Base-by-base conservation (phyloP, 1,140 invertebrate species). In the Phocides pigmalion region DNA sequence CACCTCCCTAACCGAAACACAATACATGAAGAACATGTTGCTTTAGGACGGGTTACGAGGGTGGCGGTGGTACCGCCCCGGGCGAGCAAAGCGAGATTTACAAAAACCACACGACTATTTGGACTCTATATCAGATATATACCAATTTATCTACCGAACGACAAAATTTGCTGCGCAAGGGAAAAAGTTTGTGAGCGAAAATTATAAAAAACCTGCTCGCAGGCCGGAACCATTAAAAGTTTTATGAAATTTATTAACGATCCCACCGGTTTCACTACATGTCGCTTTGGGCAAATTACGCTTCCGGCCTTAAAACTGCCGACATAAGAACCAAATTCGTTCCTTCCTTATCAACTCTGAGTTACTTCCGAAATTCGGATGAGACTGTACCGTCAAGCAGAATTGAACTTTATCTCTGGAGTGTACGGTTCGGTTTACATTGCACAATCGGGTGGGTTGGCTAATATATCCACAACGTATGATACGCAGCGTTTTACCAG, bases 191-290 rank as follows among this genome's bases (percentile, higher is more conserved):
- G 12, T 22, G 15, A 51, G 39, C 42, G 56, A 64, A 70, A 70
- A 72, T 72, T 72, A 66, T 69, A 65, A 68, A 68, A 51, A 58
- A 59, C 47, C 35, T 67, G 47, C 59, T 56, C 49, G 35, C 28
- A 17, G 15, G 47, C 32, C 62, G 54, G 54, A 63, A 59, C 68
- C 68, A 72, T 76, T 76, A 76, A 72, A 76, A 76, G 67, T 76
- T 76, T 65, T 53, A 67, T 54, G 54, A 76, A 76, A 74, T 71
- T 74, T 74, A 74, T 71, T 68, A 74, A 74, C 59, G 66, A 71
- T 59, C 63, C 17, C 25, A 59, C 25, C 14, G 28, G 32, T 16
- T 20, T 12, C 56, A 59, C 42, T 47, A 59, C 42, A 59, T 59
- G 28, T 35, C 56, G 28, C 56, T 59, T 37, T 14, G 3, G 3